These are phyloP conservation scores for Polyommatus iphigenia DNA, from an alignment of 2,888 invertebrate genomes.

Conservation along the genomic window DNA sequence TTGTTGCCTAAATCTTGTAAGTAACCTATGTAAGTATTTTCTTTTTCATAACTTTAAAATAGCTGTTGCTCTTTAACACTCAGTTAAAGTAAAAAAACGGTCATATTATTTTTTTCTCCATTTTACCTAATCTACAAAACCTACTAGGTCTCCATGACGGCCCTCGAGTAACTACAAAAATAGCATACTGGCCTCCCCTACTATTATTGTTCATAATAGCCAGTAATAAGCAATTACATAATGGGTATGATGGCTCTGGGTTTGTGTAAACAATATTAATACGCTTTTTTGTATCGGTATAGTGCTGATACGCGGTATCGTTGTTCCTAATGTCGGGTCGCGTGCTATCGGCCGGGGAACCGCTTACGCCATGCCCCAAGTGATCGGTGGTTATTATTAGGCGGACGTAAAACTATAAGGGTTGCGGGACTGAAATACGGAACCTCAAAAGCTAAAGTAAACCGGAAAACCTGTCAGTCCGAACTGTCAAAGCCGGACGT, in stretches of 20 bases:
- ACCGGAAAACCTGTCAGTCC: neutral
- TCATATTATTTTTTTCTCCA: too few species aligned
- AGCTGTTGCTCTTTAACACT: too few species aligned
- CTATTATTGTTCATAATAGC: too few species aligned
- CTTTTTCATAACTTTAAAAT: too few species aligned
- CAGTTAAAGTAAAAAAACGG: too few species aligned
- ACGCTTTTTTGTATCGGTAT: neutral
- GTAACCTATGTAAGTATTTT: too few species aligned
- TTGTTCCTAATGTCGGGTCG: neutral
- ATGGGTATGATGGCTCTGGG: neutral
- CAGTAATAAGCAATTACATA: too few species aligned
- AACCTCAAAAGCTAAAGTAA: neutral
- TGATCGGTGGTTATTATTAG: neutral
- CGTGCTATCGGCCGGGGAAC: neutral
- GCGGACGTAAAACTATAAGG: neutral
- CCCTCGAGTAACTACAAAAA: too few species aligned
- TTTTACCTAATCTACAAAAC: too few species aligned
- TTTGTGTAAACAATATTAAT: neutral
- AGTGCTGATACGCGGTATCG: neutral
- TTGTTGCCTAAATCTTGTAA: too few species aligned
- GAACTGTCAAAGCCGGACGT: neutral
- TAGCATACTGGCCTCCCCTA: too few species aligned
- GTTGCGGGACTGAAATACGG: neutral
- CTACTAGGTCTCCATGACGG: too few species aligned
- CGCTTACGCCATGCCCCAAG: neutral